A percentile compares a stretch with the other conserved stretches of the same genome.
Conservation (phyloP, 2,888 invertebrate species). For the Orchesellides sinensis region DNA sequence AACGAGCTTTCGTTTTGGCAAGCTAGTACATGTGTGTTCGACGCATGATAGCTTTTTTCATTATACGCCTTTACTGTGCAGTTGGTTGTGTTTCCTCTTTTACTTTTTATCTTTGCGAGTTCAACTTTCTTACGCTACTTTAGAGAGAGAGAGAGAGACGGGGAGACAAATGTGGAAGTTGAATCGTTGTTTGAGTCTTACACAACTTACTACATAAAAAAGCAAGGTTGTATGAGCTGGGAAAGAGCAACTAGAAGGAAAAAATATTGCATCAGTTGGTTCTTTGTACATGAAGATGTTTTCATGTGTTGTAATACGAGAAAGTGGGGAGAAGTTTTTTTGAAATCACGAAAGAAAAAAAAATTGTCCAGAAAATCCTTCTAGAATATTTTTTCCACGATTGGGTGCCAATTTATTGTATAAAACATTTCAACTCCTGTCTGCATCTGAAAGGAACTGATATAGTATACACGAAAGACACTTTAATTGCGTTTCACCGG, state of each 20-base stretch:
- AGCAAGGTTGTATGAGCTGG: background rate
- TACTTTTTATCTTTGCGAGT: background rate
- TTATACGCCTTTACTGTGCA: slow-evolving; percentile 44
- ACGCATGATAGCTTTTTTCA: slow-evolving; percentile 63
- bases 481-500: too few relatives aligned
- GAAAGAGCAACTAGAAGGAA: slow-evolving; percentile 22
- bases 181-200: background rate
- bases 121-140: background rate
- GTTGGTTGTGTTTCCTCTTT: slow-evolving; percentile 28
- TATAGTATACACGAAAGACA: too few relatives aligned
- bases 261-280: slow-evolving; percentile 1
- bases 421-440: background rate
- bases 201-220: too few relatives aligned
- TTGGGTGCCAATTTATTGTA: slow-evolving; percentile 10
- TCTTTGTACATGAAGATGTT: background rate
- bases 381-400: background rate
- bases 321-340: too few relatives aligned
- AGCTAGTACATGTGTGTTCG: slow-evolving; percentile 56
- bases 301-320: background rate
- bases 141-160: too few relatives aligned
- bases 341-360: background rate
- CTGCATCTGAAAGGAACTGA: too few relatives aligned
- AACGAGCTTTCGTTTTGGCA: slow-evolving; percentile 62
- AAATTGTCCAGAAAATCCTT: background rate
- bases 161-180: too few relatives aligned